Conservation (phyloP, 2,113 vertebrate species). For the Crotalus horridus region DNA sequence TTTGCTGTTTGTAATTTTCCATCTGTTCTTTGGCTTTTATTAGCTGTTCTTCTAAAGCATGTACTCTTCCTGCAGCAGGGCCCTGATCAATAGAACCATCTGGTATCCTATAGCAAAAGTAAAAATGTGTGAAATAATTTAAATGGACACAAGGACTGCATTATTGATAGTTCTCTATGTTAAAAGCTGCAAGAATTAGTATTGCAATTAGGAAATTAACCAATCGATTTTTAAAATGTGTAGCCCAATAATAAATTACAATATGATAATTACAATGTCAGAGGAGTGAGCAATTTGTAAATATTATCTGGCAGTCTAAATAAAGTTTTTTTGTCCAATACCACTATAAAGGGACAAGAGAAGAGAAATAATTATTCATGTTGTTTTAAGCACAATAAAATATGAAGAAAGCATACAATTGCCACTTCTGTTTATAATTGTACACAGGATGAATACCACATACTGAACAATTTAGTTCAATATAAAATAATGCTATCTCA, state of each 20-base stretch:
- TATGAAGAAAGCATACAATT: background rate
- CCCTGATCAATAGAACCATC: constrained; percentile 90
- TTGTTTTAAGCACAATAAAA: background rate
- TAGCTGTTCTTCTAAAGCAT: constrained; percentile 92
- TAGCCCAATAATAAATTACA: background rate
- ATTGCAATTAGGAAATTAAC: background rate
- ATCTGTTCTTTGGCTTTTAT: constrained; percentile 96
- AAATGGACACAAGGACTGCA: constrained; percentile 20
- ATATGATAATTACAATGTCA: background rate
- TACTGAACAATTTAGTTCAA: background rate
- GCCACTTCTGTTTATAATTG: background rate
- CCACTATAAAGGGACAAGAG: background rate
- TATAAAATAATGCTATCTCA: background rate
- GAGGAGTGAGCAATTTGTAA: background rate
- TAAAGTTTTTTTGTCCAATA: background rate
- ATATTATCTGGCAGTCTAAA: background rate
- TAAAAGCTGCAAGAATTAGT: background rate
- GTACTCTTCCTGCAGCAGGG: constrained; percentile 84
- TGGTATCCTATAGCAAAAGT: constrained; percentile 82
- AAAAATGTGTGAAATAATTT: constrained; percentile 33
- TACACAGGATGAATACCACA: background rate
- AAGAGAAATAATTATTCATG: background rate
- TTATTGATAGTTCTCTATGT: constrained; percentile 9
- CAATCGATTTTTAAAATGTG: background rate
- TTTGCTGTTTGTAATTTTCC: constrained; percentile 89